Evolutionary conservation across 1,140 invertebrate species (phyloP), one percentile per base, ranked within the genome.

Genomic region (Saxidomus purpurata): DNA sequence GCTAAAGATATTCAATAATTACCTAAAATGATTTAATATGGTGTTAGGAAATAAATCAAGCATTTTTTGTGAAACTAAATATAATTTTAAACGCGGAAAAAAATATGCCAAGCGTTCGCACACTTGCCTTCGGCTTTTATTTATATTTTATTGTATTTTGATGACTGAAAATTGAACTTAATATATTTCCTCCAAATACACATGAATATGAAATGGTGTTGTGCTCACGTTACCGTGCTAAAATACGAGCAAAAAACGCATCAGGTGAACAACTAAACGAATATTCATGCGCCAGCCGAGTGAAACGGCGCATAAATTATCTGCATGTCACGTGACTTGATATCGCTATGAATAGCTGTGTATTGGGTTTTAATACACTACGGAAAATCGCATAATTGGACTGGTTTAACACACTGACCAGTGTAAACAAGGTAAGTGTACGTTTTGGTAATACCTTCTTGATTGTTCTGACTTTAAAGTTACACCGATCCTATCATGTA

Each of bases 241-340:
- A 40, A 47, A 43, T 49, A 76, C 63, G 25, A 43, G 71, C 15
- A 28, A 43, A 76, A 22, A 43, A 38, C 38, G 31, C 38, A 17
- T 40, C 11, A 38, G 19, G 69, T 28, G 3, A 34, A n/a, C n/a
- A 15, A 55, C 52, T 4, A 63, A 28, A n/a, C 59, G 1, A 47
- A 55, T 79, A 79, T 79, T 79, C 76, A 55, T 79, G 49, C 76
- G 49, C 76, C 47, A 79, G 47, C 47, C 76, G 47, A 79, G 76
- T 79, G 76, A 79, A 79, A 52, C 76, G 76, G 76, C 28, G 76
- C 76, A 79, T 79, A 79, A 79, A 79, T 79, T 79, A 79, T 55
- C 49, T n/a, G 17, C 4, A 15, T n/a, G 47, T 79, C 76, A 79
- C 76, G 76, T 79, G 76, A 79, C 76, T 17, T 34, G 76, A n/a